Base-by-base conservation (phyloP, 2,797 vertebrate species). In the Gallinago stenura region DNA sequence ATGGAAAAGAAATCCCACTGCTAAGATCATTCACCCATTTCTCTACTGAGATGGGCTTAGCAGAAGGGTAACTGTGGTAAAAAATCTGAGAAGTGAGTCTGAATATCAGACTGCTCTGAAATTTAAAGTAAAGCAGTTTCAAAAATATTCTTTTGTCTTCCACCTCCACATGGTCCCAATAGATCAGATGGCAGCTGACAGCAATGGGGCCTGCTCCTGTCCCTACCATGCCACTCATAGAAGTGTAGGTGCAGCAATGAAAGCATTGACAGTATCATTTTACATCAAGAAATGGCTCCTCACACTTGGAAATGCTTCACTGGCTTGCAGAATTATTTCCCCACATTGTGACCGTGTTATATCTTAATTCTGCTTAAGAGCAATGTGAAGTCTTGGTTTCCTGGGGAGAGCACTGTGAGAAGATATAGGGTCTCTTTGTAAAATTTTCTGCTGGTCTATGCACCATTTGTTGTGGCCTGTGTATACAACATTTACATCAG, bases 81-180 rank as follows among this genome's bases (percentile, higher is more conserved):
- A 78, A 88, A 41, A 8, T 1, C 9, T 22, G 30, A 76, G n/a
- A 53, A 93, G 46, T 13, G 30, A 50, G 54, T 61, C 22, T 53
- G 31, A 81, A 54, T 39, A 6, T 87, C 62, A 91, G 19, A 31
- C 12, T 54, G 4, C 61, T 77, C 69, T 84, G 22, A 58, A 76
- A 70, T 50, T 89, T 72, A 28, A 57, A 57, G 12, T 22, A 56
- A 72, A 17, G 15, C 10, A 35, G 4, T 72, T 91, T 89, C 50
- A 79, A 76, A 51, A 65, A 57, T 25, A n/a, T 83, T 85, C 18
- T 84, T 6, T 21, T 77, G 48, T 64, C 21, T 3, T 51, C 24
- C n/a, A 58, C 15, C 3, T 12, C 31, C n/a, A 45, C 1, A 0
- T 6, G 3, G 22, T 71, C 41, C 54, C 1, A 5, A 6, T 6